Conservation (phyloP, 2,797 vertebrate species). For the Dermochelys coriacea region DNA sequence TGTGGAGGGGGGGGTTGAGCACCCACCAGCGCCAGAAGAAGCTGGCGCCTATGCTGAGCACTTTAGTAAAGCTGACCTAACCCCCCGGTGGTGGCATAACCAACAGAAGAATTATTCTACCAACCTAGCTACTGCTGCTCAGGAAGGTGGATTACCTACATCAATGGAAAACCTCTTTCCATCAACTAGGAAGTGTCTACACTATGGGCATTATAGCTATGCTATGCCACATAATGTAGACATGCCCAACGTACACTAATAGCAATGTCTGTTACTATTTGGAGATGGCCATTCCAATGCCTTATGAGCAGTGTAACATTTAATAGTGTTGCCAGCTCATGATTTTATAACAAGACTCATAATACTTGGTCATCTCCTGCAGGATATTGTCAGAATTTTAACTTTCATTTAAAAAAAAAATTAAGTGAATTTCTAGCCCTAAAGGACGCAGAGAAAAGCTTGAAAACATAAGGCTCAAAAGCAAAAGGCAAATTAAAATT, state of each 20-base stretch:
- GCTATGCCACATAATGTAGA: neutral
- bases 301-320: too few relatives aligned
- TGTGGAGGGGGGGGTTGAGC: too few relatives aligned
- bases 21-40: too few relatives aligned
- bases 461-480: neutral
- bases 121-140: neutral
- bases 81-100: neutral
- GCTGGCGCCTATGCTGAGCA: too few relatives aligned
- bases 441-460: neutral
- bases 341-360: neutral
- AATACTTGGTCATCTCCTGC: neutral
- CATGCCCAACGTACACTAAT: neutral
- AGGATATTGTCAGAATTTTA: neutral
- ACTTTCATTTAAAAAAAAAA: neutral
- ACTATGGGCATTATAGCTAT: neutral
- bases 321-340: neutral
- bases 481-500: neutral
- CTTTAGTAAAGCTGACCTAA: neutral
- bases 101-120: neutral
- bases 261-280: neutral
- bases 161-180: neutral
- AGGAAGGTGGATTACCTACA: neutral
- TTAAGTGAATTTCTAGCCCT: neutral
- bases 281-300: neutral
- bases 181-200: neutral